phyloP scores from a whole-genome alignment of 2,888 invertebrate genomes.

The Diaphora mendica region DNA sequence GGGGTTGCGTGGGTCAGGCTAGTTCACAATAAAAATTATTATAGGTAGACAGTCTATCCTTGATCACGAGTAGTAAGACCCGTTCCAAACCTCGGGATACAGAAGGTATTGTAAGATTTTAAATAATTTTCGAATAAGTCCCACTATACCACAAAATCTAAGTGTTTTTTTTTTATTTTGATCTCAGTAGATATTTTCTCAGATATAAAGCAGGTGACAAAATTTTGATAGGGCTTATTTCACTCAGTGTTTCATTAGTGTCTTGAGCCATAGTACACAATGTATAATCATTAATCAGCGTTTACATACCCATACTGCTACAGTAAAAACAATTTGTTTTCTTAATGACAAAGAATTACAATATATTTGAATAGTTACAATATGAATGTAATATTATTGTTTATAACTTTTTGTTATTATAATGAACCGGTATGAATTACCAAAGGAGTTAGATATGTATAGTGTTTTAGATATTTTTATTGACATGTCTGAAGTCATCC shows the following conservation, averaged over 20 bases:
- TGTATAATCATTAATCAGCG: neutral
- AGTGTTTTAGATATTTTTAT: constrained; percentile 76
- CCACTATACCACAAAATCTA: no score
- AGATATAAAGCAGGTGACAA: constrained; percentile 5
- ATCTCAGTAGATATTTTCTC: constrained; percentile 31
- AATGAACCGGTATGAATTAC: constrained; percentile 83
- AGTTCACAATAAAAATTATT: no score
- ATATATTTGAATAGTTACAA: constrained; percentile 41
- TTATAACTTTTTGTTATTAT: constrained; percentile 69
- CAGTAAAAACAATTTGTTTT: constrained; percentile 22
- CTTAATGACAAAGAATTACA: constrained; percentile 51
- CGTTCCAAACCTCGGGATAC: no score
- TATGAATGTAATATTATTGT: constrained; percentile 66
- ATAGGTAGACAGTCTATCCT: no score
- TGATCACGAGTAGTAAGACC: no score
- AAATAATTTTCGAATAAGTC: no score
- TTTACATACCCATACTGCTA: constrained; percentile 16
- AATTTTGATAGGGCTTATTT: constrained; percentile 7
- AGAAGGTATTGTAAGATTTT: no score
- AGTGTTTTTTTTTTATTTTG: constrained; percentile 33
- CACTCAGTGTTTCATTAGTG: constrained; percentile 4
- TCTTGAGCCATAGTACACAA: neutral
- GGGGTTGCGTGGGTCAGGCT: no score
- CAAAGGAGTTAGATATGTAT: constrained; percentile 84
- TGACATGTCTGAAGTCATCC: constrained; percentile 45